Percentiles rank a stretch among this genome's conserved stretches.
phyloP scores from a whole-genome alignment of 1,140 invertebrate species.

The Drosophila takahashii region DNA sequence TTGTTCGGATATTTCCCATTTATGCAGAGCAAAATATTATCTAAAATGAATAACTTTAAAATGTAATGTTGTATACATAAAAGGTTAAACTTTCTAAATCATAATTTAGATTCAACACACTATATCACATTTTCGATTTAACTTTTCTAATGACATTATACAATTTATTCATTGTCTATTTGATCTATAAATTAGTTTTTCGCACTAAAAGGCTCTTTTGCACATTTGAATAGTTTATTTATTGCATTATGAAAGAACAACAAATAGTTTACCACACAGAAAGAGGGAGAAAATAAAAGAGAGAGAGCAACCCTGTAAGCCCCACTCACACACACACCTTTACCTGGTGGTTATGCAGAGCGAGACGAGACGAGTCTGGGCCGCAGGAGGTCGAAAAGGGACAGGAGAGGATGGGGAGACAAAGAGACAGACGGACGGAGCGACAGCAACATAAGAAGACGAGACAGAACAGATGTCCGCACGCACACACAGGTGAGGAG shows the following conservation, averaged over 20 bases:
- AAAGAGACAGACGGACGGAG: background rate
- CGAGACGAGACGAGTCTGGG: constrained; percentile 35
- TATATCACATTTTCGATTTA: background rate
- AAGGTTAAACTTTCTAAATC: too few species aligned
- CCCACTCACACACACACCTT: constrained; percentile 20
- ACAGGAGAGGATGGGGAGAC: constrained; percentile 2
- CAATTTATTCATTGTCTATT: too few species aligned
- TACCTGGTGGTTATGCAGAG: constrained; percentile 21
- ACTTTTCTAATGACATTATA: background rate
- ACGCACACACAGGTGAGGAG: constrained; percentile 2
- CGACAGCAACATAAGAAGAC: constrained; percentile 8
- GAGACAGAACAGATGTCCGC: constrained; percentile 49
- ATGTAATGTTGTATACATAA: too few species aligned
- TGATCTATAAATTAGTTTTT: background rate
- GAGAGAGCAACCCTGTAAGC: constrained; percentile 4
- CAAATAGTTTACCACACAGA: constrained; percentile 27
- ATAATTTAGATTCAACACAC: too few species aligned
- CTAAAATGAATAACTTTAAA: too few species aligned
- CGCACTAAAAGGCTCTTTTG: background rate
- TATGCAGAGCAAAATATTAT: too few species aligned
- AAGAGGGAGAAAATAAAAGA: background rate
- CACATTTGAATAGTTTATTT: constrained; percentile 22
- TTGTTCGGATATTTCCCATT: too few species aligned
- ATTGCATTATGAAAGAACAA: constrained; percentile 38
- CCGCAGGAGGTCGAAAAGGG: constrained; percentile 33